phyloP scores from a whole-genome alignment of 2,113 vertebrate species.

The Cochlearius cochlearius region DNA sequence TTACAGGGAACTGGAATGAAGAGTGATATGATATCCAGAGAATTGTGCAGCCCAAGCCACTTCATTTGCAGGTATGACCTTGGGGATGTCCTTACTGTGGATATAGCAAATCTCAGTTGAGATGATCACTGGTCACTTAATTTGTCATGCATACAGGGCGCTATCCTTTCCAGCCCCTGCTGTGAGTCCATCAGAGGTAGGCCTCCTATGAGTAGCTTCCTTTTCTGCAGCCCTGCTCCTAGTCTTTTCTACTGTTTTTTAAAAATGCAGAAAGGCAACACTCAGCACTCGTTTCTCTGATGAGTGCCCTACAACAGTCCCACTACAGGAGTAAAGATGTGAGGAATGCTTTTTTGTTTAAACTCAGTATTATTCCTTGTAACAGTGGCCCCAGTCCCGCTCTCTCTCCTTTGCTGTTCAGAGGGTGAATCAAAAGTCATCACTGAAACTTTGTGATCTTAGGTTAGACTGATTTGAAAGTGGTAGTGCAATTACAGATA shows the following conservation, averaged over 20 bases:
- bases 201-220: not conserved
- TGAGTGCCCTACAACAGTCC: not conserved
- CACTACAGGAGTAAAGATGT: not conserved
- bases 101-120: not conserved
- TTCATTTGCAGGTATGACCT: conserved; percentile 71
- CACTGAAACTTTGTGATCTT: not conserved
- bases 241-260: not conserved
- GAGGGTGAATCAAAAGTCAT: not conserved
- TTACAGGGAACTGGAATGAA: conserved; percentile 78
- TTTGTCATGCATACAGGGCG: not conserved
- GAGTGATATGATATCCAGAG: conserved; percentile 58
- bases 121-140: not conserved
- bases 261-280: not conserved
- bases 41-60: conserved; percentile 56
- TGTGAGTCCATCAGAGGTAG: not conserved
- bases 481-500: not conserved
- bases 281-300: not conserved
- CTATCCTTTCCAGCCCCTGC: not conserved
- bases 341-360: not conserved
- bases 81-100: not conserved
- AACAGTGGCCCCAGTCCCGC: not conserved
- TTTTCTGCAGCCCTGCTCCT: not conserved
- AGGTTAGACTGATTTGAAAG: not conserved
- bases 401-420: not conserved
- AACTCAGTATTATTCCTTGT: not conserved